Percentiles rank a stretch among this genome's conserved stretches.
These are phyloP conservation scores for Monomorium pharaonis DNA, from an alignment of 1,140 invertebrate species.

Conservation along the genomic window DNA sequence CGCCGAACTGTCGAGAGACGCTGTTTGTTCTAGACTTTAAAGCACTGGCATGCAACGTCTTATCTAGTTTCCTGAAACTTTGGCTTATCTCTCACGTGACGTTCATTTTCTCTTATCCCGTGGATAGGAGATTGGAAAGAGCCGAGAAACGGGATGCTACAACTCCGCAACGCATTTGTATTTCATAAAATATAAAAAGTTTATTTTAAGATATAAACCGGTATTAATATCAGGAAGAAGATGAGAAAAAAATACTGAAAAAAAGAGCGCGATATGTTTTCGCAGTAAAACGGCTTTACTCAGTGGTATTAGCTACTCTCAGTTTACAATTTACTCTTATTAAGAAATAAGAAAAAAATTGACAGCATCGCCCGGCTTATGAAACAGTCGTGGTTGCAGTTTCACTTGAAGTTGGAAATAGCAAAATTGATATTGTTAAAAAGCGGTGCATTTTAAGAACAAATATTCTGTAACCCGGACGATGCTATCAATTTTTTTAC, in stretches of 20 bases:
- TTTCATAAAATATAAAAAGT: neutral
- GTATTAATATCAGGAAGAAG: neutral
- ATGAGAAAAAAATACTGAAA: neutral
- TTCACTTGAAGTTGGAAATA: too few relatives aligned
- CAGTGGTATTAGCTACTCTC: too few relatives aligned
- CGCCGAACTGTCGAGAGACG: slow-evolving; percentile 9
- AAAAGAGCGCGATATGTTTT: too few relatives aligned
- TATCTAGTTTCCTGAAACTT: slow-evolving; percentile 23
- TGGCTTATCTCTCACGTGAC: slow-evolving; percentile 1
- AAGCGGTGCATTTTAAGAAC: too few relatives aligned
- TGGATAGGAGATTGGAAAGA: neutral
- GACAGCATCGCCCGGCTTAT: too few relatives aligned
- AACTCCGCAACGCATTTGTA: neutral
- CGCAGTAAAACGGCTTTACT: too few relatives aligned
- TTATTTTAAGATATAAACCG: neutral
- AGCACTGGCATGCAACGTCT: slow-evolving; percentile 3
- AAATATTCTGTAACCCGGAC: too few relatives aligned
- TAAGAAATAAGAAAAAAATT: too few relatives aligned
- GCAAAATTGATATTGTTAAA: too few relatives aligned
- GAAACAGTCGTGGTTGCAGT: too few relatives aligned
- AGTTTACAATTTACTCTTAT: too few relatives aligned
- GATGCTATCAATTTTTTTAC: too few relatives aligned
- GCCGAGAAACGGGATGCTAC: neutral
- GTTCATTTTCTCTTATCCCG: slow-evolving; percentile 16
- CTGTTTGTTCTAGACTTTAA: slow-evolving; percentile 12